phyloP scores from a whole-genome alignment of 2,113 vertebrate species.

The Hyperoodon ampullatus region DNA sequence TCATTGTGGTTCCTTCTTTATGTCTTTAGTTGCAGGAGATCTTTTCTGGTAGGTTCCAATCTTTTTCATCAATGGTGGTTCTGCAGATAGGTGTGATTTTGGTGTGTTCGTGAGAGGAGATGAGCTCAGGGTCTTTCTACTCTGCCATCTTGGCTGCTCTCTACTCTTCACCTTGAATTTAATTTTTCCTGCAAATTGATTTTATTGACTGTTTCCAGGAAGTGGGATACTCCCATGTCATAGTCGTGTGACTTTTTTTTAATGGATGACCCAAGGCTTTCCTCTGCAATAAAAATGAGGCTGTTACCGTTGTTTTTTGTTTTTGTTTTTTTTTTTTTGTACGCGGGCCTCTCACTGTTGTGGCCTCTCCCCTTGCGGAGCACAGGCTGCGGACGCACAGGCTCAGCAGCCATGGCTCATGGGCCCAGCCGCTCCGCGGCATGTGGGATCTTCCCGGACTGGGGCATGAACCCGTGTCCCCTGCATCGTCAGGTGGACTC shows the following conservation, averaged over 20 bases:
- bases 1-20: neutral
- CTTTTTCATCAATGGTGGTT: neutral
- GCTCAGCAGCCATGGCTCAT: too few species aligned
- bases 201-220: slow-evolving; percentile 53
- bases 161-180: neutral
- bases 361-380: too few species aligned
- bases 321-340: neutral
- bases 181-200: slow-evolving; percentile 32
- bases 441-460: too few species aligned
- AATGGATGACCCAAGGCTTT: neutral
- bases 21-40: neutral
- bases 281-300: slow-evolving; percentile 10
- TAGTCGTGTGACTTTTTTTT: neutral
- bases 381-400: too few species aligned
- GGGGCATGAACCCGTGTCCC: too few species aligned
- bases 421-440: too few species aligned
- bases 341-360: too few species aligned
- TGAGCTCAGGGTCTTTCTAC: neutral
- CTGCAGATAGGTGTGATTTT: neutral
- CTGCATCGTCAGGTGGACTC: too few species aligned
- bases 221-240: slow-evolving; percentile 19
- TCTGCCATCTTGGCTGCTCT: neutral
- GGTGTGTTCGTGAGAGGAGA: neutral
- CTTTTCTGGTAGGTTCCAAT: neutral
- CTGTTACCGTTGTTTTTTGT: neutral